A percentile compares a stretch with the other conserved stretches of the same genome.
phyloP scores from a whole-genome alignment of 2,113 vertebrate species.

The Empidonax traillii region DNA sequence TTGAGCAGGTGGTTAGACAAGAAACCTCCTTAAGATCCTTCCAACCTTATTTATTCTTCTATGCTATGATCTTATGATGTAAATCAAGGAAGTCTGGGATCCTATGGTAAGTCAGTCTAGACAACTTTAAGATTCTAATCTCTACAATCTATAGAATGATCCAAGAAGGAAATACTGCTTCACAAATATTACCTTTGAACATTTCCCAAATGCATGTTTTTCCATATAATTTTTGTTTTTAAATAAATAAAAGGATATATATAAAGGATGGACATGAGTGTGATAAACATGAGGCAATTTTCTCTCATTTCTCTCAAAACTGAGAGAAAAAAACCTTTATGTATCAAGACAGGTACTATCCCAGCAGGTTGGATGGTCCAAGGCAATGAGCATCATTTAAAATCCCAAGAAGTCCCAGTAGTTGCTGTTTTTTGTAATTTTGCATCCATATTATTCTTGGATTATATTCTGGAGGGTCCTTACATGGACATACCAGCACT shows the following conservation, averaged over 20 bases:
- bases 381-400: background rate
- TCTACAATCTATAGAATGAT: background rate
- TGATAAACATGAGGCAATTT: background rate
- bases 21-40: background rate
- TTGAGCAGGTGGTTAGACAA: background rate
- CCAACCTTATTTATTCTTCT: background rate
- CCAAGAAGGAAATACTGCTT: background rate
- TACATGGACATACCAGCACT: background rate
- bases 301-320: background rate
- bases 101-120: background rate
- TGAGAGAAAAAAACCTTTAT: background rate
- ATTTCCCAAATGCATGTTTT: background rate
- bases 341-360: background rate
- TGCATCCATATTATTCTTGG: background rate
- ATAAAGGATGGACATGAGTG: background rate
- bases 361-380: background rate
- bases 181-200: background rate
- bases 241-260: background rate
- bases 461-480: background rate
- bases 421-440: accelerated
- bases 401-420: background rate
- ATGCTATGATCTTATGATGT: background rate
- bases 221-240: background rate
- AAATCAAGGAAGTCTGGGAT: background rate
- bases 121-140: background rate